Base-by-base conservation (phyloP, 2,113 vertebrate species). In the Fulica atra region DNA sequence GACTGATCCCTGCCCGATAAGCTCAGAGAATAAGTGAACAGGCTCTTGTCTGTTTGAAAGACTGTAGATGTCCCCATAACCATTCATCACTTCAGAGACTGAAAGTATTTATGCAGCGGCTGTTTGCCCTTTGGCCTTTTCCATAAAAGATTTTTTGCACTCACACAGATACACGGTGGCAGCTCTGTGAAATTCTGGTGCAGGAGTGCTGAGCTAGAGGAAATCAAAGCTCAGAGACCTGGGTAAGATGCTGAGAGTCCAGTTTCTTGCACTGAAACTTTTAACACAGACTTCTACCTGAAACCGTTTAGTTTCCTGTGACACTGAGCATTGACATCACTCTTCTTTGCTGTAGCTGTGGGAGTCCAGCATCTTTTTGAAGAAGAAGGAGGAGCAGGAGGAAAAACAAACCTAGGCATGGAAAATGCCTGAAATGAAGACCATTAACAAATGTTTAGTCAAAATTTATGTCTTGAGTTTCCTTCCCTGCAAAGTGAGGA, bases 41-140 rank as follows among this genome's bases (percentile, higher is more conserved):
- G 36, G 18, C 24, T 94, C 33, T 76, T 68, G 48, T 59, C 81
- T 84, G 5, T 89, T 46, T 54, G 53, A 72, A 50, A 61, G 70
- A n/a, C 81, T 76, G 65, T 53, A 72, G 50, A 31, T 61, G 66
- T 89, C 63, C 70, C 79, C 71, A 31, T 44, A 61, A 79, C 25
- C 33, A 36, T 48, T 87, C 56, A 63, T 35, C 48, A 3, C 77
- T 84, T 85, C 42, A 64, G 69, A 86, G 57, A 23, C 60, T 74
- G 64, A 13, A 61, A 69, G 63, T 28, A 33, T 64, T 95, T 73
- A 57, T 89, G 54, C 84, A 92, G 91, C 3, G 3, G 24, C 40
- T 82, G 6, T 77, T 93, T 88, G 82, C 56, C 87, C 89, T 96
- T 88, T 95, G 74, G 54, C 89, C 78, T 94, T 77, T 63, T 31